These are phyloP conservation scores for Seriola dumerili DNA, from an alignment of 2,113 vertebrate genomes.

Conservation along the genomic window DNA sequence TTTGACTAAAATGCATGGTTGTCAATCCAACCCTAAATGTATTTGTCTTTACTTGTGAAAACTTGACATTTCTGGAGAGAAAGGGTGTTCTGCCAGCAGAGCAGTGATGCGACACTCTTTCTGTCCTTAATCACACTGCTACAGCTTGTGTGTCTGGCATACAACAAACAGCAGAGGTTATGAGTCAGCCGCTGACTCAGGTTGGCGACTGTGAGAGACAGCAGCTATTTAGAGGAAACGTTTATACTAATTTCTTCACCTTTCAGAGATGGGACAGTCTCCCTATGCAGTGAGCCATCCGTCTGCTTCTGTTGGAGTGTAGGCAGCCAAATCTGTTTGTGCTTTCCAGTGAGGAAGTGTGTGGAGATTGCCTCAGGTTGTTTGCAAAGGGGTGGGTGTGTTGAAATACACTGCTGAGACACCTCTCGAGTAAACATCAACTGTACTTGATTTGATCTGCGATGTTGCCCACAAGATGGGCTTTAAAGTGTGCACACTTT, in stretches of 20 bases:
- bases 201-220: conserved; percentile 50
- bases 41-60: conserved; percentile 46
- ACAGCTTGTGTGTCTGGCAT: conserved; percentile 55
- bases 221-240: conserved; percentile 53
- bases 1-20: conserved; percentile 40
- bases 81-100: conserved; percentile 51
- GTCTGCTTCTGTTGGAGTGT: conserved; percentile 50
- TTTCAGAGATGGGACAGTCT: conserved; percentile 40
- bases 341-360: conserved; percentile 59
- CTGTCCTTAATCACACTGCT: conserved; percentile 66
- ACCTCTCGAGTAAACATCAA: conserved; percentile 62
- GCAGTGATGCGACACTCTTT: conserved; percentile 35
- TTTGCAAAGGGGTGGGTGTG: conserved; percentile 62
- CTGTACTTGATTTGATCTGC: conserved; percentile 55
- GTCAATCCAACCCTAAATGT: conserved; percentile 17
- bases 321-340: conserved; percentile 64
- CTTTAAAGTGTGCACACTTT: conserved; percentile 34
- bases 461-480: conserved; percentile 46
- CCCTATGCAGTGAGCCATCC: conserved; percentile 34
- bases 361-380: conserved; percentile 67
- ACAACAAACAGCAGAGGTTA: conserved; percentile 41
- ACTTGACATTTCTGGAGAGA: conserved; percentile 52
- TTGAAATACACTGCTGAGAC: conserved; percentile 61
- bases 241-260: conserved; percentile 47
- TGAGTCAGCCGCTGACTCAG: conserved; percentile 67